Evolutionary conservation across 2,113 vertebrate genomes (phyloP).

Genomic region (Onychostruthus taczanowskii): DNA sequence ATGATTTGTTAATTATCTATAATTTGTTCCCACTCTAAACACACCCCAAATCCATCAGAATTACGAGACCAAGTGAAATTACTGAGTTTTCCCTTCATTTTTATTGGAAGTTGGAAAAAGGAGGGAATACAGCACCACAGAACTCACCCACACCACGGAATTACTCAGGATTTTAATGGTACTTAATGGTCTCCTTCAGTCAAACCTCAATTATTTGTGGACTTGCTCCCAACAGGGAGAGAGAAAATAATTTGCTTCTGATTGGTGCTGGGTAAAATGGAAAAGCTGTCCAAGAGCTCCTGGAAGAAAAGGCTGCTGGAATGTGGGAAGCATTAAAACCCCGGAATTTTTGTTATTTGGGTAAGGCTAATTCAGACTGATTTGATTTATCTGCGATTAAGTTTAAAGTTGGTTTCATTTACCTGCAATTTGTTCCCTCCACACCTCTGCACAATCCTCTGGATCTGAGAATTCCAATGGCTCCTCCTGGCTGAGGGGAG

Average conservation of each 20-base stretch:
- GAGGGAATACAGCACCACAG: accelerated
- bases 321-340: background rate
- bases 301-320: background rate
- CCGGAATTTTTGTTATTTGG: background rate
- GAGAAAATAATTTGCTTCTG: background rate
- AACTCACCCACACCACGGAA: background rate
- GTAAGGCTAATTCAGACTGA: background rate
- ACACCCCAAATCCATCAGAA: background rate
- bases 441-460: background rate
- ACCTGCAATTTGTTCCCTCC: background rate
- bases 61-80: accelerated
- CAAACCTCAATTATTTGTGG: background rate
- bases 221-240: background rate
- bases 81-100: background rate
- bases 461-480: accelerated
- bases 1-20: background rate
- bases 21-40: background rate
- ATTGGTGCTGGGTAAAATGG: background rate
- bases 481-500: background rate
- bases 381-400: background rate
- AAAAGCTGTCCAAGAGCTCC: background rate
- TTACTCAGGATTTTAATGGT: background rate
- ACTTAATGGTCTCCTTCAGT: background rate
- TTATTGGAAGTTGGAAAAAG: background rate
- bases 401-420: background rate